These are phyloP conservation scores for Calameuta idolon DNA, from an alignment of 2,888 invertebrate species.

Conservation along the genomic window DNA sequence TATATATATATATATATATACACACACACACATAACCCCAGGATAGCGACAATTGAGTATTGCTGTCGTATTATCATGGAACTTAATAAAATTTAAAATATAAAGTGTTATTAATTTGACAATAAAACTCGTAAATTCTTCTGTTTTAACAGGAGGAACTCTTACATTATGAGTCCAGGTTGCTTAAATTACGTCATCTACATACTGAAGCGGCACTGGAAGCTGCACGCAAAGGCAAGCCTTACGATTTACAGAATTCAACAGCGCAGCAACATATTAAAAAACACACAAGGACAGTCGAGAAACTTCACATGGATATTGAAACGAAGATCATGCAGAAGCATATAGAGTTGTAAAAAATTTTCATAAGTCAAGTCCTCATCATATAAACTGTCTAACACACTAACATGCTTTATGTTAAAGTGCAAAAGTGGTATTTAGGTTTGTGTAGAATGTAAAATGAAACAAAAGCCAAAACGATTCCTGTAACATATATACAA, in stretches of 20 bases:
- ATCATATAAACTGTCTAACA: neutral
- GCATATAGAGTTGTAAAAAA: conserved; percentile 79
- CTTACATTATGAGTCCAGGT: conserved; percentile 86
- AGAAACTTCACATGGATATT: conserved; percentile 84
- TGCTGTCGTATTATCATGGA: neutral
- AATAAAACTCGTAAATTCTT: conserved; percentile 7
- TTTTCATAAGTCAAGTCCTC: neutral
- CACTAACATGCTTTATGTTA: neutral
- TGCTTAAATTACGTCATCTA: conserved; percentile 85
- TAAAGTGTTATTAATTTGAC: neutral
- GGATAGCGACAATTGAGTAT: neutral
- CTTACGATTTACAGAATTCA: conserved; percentile 66
- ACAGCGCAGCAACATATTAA: conserved; percentile 78
- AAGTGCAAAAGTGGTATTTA: neutral
- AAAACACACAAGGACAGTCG: conserved; percentile 86
- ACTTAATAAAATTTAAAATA: neutral
- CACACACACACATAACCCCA: neutral
- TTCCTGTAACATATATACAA: neutral
- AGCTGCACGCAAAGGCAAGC: conserved; percentile 74
- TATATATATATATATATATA: too few species aligned
- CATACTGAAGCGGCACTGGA: conserved; percentile 85
- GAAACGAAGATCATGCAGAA: conserved; percentile 81
- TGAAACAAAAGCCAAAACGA: neutral
- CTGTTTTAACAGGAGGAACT: conserved; percentile 76
- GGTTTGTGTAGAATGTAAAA: neutral